A percentile compares a stretch with the other conserved stretches of the same genome.
These are phyloP conservation scores for Takifugu flavidus DNA, from an alignment of 2,113 vertebrate species.

Conservation along the genomic window DNA sequence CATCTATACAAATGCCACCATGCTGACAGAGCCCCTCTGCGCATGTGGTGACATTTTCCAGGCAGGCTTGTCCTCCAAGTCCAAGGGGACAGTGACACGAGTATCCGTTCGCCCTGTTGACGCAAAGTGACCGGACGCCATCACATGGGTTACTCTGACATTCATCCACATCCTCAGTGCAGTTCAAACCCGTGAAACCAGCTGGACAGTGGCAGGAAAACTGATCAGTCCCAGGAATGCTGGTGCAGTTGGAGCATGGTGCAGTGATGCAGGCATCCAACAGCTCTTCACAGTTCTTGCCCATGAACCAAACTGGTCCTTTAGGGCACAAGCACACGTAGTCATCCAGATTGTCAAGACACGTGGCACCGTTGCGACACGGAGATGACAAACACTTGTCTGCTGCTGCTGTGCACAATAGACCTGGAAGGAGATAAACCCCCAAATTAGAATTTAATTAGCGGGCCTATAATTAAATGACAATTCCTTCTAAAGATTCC, in stretches of 20 bases:
- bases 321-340: constrained; percentile 77
- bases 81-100: constrained; percentile 77
- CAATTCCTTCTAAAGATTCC: too few species aligned
- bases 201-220: constrained; percentile 75
- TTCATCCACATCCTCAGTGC: constrained; percentile 55
- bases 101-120: constrained; percentile 56
- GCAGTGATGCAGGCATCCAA: constrained; percentile 73
- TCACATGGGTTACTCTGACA: constrained; percentile 78
- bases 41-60: constrained; percentile 60
- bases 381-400: constrained; percentile 78
- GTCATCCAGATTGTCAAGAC: constrained; percentile 63
- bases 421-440: constrained; percentile 44
- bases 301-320: constrained; percentile 65
- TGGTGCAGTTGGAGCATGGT: constrained; percentile 60
- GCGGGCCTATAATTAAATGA: too few species aligned
- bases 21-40: constrained; percentile 77
- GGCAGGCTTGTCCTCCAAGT: constrained; percentile 66
- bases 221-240: constrained; percentile 50
- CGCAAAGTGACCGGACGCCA: constrained; percentile 62
- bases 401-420: constrained; percentile 65
- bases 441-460: not conserved
- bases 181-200: constrained; percentile 63
- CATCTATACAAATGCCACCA: constrained; percentile 72
- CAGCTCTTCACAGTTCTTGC: constrained; percentile 74
- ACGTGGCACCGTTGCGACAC: constrained; percentile 80